phyloP scores from a whole-genome alignment of 1,140 invertebrate species.

The Nephotettix cincticeps region DNA sequence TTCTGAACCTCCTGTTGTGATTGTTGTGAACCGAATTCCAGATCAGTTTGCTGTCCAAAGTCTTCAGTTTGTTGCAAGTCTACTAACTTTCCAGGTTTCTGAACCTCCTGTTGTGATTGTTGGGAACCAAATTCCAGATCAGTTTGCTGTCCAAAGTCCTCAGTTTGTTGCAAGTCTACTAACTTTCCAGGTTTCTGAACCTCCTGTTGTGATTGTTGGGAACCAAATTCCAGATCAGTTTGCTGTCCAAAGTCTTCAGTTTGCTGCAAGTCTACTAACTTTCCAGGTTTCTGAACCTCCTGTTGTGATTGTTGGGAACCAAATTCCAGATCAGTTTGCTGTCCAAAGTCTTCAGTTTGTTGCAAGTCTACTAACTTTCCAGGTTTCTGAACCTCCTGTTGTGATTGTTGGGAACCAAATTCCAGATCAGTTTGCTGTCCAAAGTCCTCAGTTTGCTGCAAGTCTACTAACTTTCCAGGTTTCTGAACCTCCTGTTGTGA shows the following conservation, averaged over 20 bases:
- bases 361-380: not conserved
- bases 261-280: no score
- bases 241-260: not conserved
- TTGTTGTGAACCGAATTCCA: not conserved
- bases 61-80: not conserved
- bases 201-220: not conserved
- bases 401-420: not conserved
- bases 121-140: slow-evolving; percentile 9
- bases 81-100: not conserved
- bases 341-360: not conserved
- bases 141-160: not conserved
- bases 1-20: not conserved
- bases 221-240: not conserved
- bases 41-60: not conserved
- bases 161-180: no score
- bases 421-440: not conserved
- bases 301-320: not conserved
- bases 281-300: not conserved
- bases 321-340: not conserved
- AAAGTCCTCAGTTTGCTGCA: not conserved
- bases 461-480: no score
- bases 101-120: not conserved
- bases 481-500: not conserved
- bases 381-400: no score
- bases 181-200: not conserved